A percentile compares a stretch with the other conserved stretches of the same genome.
Conservation (phyloP, 1,140 invertebrate genomes). For the Drosophila bocqueti region DNA sequence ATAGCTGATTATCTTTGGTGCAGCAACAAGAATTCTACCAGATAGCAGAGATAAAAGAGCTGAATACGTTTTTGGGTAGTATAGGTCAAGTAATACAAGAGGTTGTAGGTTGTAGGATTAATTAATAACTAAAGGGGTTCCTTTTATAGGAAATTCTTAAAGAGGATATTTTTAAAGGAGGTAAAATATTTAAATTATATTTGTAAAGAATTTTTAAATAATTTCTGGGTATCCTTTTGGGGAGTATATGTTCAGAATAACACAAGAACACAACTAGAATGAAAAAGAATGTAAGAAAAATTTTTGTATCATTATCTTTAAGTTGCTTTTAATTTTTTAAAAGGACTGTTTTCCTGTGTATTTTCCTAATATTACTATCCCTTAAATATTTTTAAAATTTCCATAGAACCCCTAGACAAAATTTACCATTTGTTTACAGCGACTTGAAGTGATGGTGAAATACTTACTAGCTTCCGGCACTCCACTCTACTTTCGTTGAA, state of each 20-base stretch:
- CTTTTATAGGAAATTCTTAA: neutral
- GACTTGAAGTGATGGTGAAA: slow-evolving; percentile 25
- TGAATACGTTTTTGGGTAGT: neutral
- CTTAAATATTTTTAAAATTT: neutral
- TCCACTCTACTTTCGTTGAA: slow-evolving; percentile 3
- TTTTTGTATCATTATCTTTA: too few relatives aligned
- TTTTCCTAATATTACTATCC: too few relatives aligned
- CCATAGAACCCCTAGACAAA: neutral
- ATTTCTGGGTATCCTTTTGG: neutral
- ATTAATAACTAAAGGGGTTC: neutral
- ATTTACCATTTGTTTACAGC: slow-evolving; percentile 22
- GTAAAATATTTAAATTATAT: neutral
- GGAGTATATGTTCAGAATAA: fast-evolving
- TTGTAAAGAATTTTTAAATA: neutral
- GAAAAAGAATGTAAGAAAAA: too few relatives aligned
- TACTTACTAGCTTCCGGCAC: slow-evolving; percentile 19
- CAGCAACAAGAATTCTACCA: neutral
- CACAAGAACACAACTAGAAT: too few relatives aligned
- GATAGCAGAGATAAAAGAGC: slow-evolving; percentile 7
- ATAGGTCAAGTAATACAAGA: slow-evolving; percentile 6
- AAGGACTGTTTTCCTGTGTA: too few relatives aligned
- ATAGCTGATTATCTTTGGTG: slow-evolving; percentile 20
- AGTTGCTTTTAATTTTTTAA: too few relatives aligned
- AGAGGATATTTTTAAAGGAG: neutral
- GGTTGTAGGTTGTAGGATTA: neutral